Conservation (phyloP, 2,797 vertebrate species). For the Heteromormyrus szaboi region DNA sequence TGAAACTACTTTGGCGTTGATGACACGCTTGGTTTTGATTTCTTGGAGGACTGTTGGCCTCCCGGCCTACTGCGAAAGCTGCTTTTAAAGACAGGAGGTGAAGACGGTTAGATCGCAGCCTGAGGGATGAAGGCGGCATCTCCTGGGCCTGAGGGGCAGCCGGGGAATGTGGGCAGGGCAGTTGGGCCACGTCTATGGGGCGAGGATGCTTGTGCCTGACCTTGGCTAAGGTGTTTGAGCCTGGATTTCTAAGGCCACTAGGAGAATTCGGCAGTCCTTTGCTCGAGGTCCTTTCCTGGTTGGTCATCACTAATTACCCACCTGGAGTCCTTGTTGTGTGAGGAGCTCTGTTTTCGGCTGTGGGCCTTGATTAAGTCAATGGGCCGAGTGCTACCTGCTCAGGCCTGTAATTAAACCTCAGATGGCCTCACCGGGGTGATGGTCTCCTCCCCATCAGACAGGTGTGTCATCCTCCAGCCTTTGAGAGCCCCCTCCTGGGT, state of each 20-base stretch:
- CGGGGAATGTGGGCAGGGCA: neutral
- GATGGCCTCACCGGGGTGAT: neutral
- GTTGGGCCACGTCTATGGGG: neutral
- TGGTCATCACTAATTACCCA: neutral
- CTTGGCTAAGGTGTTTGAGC: neutral
- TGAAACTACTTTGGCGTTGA: neutral
- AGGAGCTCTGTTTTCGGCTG: neutral
- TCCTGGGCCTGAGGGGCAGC: neutral
- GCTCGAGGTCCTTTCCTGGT: neutral
- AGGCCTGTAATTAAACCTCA: neutral
- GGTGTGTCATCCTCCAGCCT: neutral
- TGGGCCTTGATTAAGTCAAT: neutral
- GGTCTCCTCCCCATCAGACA: neutral
- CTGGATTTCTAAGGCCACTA: slow-evolving; percentile 39
- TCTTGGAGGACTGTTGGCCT: neutral
- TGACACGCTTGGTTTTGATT: neutral
- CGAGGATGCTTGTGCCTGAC: neutral
- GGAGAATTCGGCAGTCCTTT: neutral
- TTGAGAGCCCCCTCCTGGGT: neutral
- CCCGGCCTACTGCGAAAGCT: neutral
- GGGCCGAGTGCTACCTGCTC: neutral
- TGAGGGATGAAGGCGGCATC: neutral
- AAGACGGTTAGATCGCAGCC: neutral
- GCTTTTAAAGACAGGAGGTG: neutral
- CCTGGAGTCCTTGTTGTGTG: neutral